Conservation (phyloP, 1,140 invertebrate species). For the Halyomorpha halys region DNA sequence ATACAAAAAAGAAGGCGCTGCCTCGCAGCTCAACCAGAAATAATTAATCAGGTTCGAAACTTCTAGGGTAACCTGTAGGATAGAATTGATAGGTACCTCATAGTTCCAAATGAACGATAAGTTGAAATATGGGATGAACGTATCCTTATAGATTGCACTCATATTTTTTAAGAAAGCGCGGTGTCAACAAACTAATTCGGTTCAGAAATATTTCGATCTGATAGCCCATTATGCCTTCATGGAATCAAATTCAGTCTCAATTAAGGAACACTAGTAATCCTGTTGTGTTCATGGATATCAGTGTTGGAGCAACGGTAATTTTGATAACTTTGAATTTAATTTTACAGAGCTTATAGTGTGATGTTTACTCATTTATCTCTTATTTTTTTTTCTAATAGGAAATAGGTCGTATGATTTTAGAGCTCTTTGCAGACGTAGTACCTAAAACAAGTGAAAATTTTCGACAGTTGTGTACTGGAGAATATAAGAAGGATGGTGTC, state of each 20-base stretch:
- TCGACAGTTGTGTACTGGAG: constrained; percentile 95
- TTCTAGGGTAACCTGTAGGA: no score
- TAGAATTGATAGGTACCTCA: no score
- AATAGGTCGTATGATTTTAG: constrained; percentile 92
- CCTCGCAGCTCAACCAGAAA: no score
- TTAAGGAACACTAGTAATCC: constrained; percentile 86
- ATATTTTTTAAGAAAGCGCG: no score
- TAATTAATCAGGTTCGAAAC: no score
- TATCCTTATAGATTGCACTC: no score
- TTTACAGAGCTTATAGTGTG: not conserved
- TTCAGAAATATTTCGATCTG: not conserved
- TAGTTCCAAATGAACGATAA: no score
- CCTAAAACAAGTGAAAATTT: constrained; percentile 99
- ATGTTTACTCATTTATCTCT: not conserved
- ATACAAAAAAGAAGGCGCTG: no score
- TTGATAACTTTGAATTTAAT: not conserved
- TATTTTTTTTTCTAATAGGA: constrained; percentile 37
- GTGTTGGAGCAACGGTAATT: constrained; percentile 50
- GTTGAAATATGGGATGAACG: no score
- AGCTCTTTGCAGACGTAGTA: constrained; percentile 91
- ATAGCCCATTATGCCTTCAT: constrained; percentile 59
- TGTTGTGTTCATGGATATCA: constrained; percentile 75
- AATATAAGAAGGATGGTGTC: constrained; percentile 82
- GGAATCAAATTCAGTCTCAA: constrained; percentile 87
- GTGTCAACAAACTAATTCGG: not conserved